A percentile compares a stretch with the other conserved stretches of the same genome.
phyloP scores from a whole-genome alignment of 1,140 invertebrate species.

The Macrosteles quadrilineatus region DNA sequence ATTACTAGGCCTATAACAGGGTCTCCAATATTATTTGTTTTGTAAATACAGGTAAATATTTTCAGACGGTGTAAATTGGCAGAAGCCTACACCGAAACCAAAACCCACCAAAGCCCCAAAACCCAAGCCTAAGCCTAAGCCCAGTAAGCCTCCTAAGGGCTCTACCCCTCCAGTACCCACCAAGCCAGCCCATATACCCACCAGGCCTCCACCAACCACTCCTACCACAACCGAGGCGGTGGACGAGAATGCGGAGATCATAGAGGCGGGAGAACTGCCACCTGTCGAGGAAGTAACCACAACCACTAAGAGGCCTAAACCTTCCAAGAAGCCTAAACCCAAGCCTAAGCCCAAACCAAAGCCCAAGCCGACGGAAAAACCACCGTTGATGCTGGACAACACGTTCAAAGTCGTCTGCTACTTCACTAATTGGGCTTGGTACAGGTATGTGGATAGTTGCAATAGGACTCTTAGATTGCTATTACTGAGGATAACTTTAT shows the following conservation, averaged over 20 bases:
- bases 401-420: conserved; percentile 67
- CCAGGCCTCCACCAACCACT: conserved; percentile 5
- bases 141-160: conserved; percentile 8
- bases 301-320: background rate
- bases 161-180: conserved; percentile 25
- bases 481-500: too few species aligned
- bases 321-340: background rate
- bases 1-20: too few species aligned
- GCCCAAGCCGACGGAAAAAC: background rate
- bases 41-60: too few species aligned
- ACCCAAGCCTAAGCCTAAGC: conserved; percentile 33
- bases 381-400: conserved; percentile 32
- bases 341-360: background rate
- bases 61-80: conserved; percentile 10
- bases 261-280: background rate
- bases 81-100: conserved; percentile 2
- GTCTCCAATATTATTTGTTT: too few species aligned
- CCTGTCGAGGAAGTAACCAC: conserved; percentile 18
- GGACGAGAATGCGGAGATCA: background rate
- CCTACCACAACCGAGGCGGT: conserved; percentile 1
- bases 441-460: conserved; percentile 60
- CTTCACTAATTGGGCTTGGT: conserved; percentile 72
- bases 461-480: too few species aligned
- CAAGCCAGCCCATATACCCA: conserved; percentile 6
- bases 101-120: conserved; percentile 22